Evolutionary conservation across 2,113 vertebrate genomes (phyloP), one percentile per base, ranked within the genome.

Genomic region (Nanorana parkeri): DNA sequence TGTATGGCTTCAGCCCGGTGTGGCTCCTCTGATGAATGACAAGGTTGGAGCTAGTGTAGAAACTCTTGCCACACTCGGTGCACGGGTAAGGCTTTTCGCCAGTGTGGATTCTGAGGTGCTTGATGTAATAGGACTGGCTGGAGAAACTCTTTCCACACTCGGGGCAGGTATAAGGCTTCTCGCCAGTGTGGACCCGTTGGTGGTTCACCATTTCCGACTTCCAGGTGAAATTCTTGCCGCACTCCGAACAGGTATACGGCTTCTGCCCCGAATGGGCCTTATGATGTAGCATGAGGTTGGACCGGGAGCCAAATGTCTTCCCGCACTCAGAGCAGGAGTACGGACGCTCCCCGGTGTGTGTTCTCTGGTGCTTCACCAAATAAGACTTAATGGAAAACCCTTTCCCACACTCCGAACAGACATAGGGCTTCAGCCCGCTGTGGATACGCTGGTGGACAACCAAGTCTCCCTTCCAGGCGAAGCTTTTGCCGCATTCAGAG

Each of bases 241-340:
- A 47, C 41, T 47, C 41, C 13, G 10, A 47, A 47, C 41, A 47
- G 41, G 41, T 47, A 15, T 13, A 47, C 20, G 89, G 89, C 0
- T 90, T 90, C 84, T 90, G 87, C 36, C 89, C 87, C 0, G 88
- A 89, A 82, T 90, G 89, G 8, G 87, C 87, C 23, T 88, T 76
- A 83, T 87, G 87, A 21, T 90, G 89, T 68, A 87, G 87, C 13
- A 88, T 83, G 5, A 88, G 85, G 79, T 86, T 87, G 0, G 88
- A 89, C 65, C 87, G 88, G 86, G 89, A 88, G 19, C 87, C 87
- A 61, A 90, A 91, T 68, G 88, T 86, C 76, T 90, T 91, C 21
- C 90, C 89, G 2, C 90, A 91, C 10, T 89, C 87, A 67, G 85
- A 85, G 16, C 90, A 91, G 6, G 84, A 76, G 3, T 90, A 90